Evolutionary conservation across 2,113 vertebrate species (phyloP), one percentile per base, ranked within the genome.

Genomic region (Nothobranchius kuhntae): DNA sequence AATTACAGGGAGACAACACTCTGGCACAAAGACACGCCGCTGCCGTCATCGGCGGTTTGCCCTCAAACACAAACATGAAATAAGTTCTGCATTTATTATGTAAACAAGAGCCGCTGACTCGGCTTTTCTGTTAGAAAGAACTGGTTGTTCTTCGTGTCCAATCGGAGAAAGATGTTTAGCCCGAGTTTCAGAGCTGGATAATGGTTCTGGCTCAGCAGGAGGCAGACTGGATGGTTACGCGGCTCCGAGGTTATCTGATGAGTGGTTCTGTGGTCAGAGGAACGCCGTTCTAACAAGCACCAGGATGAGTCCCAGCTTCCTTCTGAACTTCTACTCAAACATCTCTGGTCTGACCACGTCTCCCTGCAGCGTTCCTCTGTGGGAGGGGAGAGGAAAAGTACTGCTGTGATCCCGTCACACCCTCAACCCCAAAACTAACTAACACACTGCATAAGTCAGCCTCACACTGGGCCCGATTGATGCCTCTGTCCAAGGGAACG

Each of bases 361-460:
- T 50, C 44, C 17, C 44, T 56, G 30, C 35, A 9, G 30, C 44
- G 40, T 30, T 65, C 30, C 50, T 5, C 54, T 46, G 10, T 40
- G 5, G 11, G 47, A 30, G 61, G 9, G 0, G 17, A 53, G 9
- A 80, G 72, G 68, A 76, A 82, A 86, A 80, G 50, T 66, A 71
- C 68, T 13, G 61, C 53, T 17, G 26, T 13, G 21, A 52, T 67
- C 46, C 53, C 4, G 13, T 65, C 65, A 53, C 51, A 2, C 53
- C 75, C 26, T 44, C 30, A 73, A 82, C 55, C 77, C 48, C 9
- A 68, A 64, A 74, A 71, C 67, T 73, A 54, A 75, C 78, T 52
- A 6, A 42, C 55, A 54, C 55, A 44, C 69, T 42, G 55, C 63
- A 55, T 47, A 56, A 61, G 68, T 38, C 13, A 64, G 59, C 62